Evolutionary conservation across 2,888 invertebrate species (phyloP).

Genomic region (Drosophila eohydei): DNA sequence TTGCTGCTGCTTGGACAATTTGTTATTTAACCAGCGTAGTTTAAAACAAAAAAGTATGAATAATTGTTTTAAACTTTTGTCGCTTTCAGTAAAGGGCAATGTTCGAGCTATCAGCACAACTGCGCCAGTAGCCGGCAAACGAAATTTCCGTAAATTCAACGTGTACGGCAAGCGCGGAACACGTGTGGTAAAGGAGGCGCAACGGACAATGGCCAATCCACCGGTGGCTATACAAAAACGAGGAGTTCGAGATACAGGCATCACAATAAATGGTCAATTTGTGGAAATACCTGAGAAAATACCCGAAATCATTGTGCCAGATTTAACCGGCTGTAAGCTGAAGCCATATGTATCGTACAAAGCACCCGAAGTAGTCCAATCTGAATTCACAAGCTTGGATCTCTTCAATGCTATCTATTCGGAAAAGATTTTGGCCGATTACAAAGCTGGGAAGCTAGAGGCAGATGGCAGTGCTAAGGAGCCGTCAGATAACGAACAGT

Average conservation of each 20-base stretch:
- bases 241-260: conserved; percentile 89
- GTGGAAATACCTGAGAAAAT: conserved; percentile 93
- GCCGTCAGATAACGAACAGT: conserved; percentile 90
- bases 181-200: conserved; percentile 87
- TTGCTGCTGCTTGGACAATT: conserved; percentile 7
- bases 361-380: conserved; percentile 90
- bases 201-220: conserved; percentile 85
- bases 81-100: conserved; percentile 52
- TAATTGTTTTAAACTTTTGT: conserved; percentile 63
- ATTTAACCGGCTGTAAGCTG: conserved; percentile 92
- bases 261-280: conserved; percentile 86
- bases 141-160: conserved; percentile 93
- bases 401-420: conserved; percentile 93
- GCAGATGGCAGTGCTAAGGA: conserved; percentile 89
- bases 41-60: conserved; percentile 61
- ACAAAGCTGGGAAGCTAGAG: conserved; percentile 89
- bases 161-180: conserved; percentile 91
- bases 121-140: conserved; percentile 87
- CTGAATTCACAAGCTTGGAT: conserved; percentile 93
- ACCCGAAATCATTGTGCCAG: conserved; percentile 96
- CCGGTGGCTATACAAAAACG: conserved; percentile 89
- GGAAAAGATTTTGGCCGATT: conserved; percentile 91
- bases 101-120: conserved; percentile 86
- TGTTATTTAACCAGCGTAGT: conserved; percentile 67
- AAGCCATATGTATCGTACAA: conserved; percentile 98